Base-by-base conservation (phyloP, 2,797 vertebrate genomes). In the Lithobates pipiens region DNA sequence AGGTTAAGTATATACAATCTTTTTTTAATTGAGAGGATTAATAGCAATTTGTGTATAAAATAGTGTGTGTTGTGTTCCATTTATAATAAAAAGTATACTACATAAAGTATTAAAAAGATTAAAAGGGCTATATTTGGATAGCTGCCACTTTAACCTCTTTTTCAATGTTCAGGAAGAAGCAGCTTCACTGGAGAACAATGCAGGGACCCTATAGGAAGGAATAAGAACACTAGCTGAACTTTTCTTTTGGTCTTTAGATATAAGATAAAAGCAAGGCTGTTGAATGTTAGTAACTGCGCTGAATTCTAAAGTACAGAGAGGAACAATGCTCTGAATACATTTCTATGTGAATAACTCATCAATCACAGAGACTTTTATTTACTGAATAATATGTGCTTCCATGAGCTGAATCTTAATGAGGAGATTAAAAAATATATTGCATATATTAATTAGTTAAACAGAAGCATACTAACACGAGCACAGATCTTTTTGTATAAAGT, bases 301-400 rank as follows among this genome's bases (percentile, higher is more conserved):
- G 78, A 80, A 71, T 76, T 76, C 78, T 71, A 76, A 76, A 81
- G 23, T 75, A 80, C 77, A 68, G 18, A 46, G 34, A 27, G 18
- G 44, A 44, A 71, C 84, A 86, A 81, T 81, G 71, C 78, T 44
- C 10, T 86, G 84, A 69, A 46, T 42, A 65, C 21, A 23, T 76
- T 68, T 84, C 42, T 84, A 77, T 84, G 72, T 81, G 78, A 86
- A 81, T 82, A 82, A 76, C 84, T 86, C 73, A 86, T 86, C 84
- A 86, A 86, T 82, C 84, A 86, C 44, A 42, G 39, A 85, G 71
- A 75, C 76, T 85, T 65, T 80, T 80, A 42, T 15, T 80, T 85
- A 61, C 77, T 29, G 77, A 75, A 85, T 85, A 75, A 72, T 46
- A 46, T 72, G 70, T 46, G 70, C 32, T 23, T 34, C 61, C 77